Percentiles rank a stretch among this genome's conserved stretches.
These are phyloP conservation scores for Rutpela maculata DNA, from an alignment of 2,888 invertebrate genomes.

Conservation along the genomic window DNA sequence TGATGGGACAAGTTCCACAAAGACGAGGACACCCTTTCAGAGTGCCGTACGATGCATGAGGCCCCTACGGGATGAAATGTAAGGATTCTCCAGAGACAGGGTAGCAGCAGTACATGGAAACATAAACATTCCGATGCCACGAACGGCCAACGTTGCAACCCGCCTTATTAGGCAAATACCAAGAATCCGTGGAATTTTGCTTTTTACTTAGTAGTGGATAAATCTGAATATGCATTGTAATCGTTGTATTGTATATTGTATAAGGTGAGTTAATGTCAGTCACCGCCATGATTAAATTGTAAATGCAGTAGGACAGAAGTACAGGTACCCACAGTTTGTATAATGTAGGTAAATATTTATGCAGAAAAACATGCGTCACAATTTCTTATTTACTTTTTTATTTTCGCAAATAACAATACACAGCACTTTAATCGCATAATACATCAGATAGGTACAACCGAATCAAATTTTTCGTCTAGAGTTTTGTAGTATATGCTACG, in stretches of 20 bases:
- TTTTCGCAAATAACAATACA: neutral
- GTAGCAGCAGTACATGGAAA: slow-evolving; percentile 55
- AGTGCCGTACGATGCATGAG: slow-evolving; percentile 50
- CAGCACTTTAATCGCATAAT: neutral
- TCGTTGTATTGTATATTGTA: slow-evolving; percentile 15
- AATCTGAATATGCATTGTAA: slow-evolving; percentile 15
- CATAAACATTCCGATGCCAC: slow-evolving; percentile 27
- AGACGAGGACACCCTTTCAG: slow-evolving; percentile 44
- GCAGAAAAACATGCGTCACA: neutral
- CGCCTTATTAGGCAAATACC: slow-evolving; percentile 20
- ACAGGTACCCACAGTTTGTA: neutral
- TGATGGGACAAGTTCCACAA: slow-evolving; percentile 33
- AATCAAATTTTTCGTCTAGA: too few species aligned
- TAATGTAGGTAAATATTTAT: neutral
- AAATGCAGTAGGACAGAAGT: too few species aligned
- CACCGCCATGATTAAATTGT: neutral
- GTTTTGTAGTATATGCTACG: too few species aligned
- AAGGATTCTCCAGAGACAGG: slow-evolving; percentile 67
- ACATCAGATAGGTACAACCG: too few species aligned
- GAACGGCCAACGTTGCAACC: slow-evolving; percentile 21
- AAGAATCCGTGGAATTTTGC: slow-evolving; percentile 45
- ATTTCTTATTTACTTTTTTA: neutral
- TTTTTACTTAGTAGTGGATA: neutral
- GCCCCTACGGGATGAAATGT: slow-evolving; percentile 69
- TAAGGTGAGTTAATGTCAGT: neutral